These are phyloP conservation scores for Diadophis punctatus DNA, from an alignment of 2,113 vertebrate species.

Conservation along the genomic window DNA sequence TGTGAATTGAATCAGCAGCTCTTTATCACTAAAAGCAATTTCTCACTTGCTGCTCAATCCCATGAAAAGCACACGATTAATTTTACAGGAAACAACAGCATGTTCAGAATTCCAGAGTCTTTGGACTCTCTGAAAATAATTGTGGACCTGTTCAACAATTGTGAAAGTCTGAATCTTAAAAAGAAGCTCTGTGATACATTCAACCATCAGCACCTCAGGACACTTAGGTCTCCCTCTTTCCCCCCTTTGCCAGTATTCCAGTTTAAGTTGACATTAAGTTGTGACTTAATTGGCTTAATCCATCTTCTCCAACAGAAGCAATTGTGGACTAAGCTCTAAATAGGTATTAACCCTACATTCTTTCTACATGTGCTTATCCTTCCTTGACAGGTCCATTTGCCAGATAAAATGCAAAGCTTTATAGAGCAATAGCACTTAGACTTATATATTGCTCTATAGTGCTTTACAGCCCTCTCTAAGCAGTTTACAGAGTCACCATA, in stretches of 20 bases:
- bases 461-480: too few species aligned
- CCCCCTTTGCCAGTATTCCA: background rate
- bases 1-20: slow-evolving; percentile 50
- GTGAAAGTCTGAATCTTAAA: slow-evolving; percentile 13
- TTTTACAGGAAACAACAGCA: slow-evolving; percentile 57
- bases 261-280: background rate
- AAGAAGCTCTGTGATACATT: background rate
- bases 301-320: slow-evolving; percentile 4
- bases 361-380: background rate
- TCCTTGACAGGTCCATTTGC: rapidly evolving
- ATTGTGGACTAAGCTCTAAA: background rate
- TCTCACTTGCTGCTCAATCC: slow-evolving; percentile 48
- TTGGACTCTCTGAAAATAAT: slow-evolving; percentile 56
- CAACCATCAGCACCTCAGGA: background rate
- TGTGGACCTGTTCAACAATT: slow-evolving; percentile 26
- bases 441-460: too few species aligned
- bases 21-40: slow-evolving; percentile 43
- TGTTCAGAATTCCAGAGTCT: slow-evolving; percentile 43
- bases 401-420: background rate
- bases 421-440: background rate
- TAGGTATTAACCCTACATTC: background rate
- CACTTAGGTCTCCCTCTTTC: background rate
- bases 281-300: slow-evolving; percentile 18
- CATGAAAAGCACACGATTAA: slow-evolving; percentile 46
- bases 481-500: too few species aligned